These are phyloP conservation scores for Loriculus beryllinus DNA, from an alignment of 2,797 vertebrate species.

Conservation along the genomic window DNA sequence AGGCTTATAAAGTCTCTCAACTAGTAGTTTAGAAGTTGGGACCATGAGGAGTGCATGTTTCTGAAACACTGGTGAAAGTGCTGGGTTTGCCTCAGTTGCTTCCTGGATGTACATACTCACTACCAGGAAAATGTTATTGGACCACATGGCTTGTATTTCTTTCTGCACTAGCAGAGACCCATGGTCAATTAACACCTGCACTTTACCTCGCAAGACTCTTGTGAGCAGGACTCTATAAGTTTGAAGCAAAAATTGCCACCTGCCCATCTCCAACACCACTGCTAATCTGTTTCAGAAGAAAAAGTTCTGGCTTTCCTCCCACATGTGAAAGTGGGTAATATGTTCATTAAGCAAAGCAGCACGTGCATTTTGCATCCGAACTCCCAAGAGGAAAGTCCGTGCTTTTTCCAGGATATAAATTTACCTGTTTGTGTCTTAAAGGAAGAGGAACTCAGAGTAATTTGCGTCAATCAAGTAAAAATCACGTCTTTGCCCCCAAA, in stretches of 20 bases:
- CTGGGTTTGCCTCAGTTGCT: background rate
- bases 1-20: background rate
- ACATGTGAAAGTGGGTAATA: background rate
- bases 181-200: background rate
- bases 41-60: background rate
- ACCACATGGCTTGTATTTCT: rapidly evolving
- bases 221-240: background rate
- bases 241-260: background rate
- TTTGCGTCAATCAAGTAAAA: background rate
- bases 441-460: background rate
- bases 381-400: background rate
- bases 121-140: background rate
- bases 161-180: background rate
- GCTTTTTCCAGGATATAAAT: background rate
- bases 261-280: background rate
- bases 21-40: background rate
- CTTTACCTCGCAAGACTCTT: background rate
- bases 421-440: background rate
- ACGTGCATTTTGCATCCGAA: background rate
- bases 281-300: background rate
- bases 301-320: background rate
- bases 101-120: background rate
- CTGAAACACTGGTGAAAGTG: background rate
- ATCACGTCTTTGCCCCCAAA: background rate
- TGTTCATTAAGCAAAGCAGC: background rate